Evolutionary conservation across 2,797 vertebrate species (phyloP).

Genomic region (Bradypodion ventrale): DNA sequence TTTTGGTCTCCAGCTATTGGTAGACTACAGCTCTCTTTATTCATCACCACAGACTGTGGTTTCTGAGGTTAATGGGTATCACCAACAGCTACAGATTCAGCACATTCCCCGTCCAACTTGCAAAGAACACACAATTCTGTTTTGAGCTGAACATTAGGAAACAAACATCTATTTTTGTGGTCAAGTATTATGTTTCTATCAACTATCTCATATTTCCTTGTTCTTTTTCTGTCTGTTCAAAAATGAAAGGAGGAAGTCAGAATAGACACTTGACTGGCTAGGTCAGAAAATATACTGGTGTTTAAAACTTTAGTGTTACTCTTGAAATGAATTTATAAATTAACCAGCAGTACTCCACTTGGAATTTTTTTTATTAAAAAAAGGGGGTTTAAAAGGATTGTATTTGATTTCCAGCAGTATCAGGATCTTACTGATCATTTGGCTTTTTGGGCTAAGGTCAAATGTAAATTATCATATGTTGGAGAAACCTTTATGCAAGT

Average conservation of each 20-base stretch:
- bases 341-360: background rate
- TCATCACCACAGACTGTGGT: background rate
- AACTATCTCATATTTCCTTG: background rate
- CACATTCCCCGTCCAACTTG: background rate
- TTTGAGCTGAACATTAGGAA: background rate
- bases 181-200: background rate
- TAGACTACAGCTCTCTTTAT: background rate
- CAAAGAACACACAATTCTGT: background rate
- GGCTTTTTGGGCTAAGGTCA: too few species aligned
- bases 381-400: background rate
- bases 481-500: too few species aligned
- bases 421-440: background rate
- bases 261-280: background rate
- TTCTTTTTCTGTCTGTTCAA: background rate
- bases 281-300: background rate
- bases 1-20: background rate
- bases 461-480: too few species aligned
- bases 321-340: background rate
- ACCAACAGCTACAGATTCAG: too few species aligned
- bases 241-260: background rate
- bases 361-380: too few species aligned
- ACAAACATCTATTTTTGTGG: background rate
- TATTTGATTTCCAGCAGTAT: background rate
- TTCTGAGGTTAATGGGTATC: background rate
- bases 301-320: background rate